Conservation (phyloP, 2,888 invertebrate genomes). For the Steinernema carpocapsae region DNA sequence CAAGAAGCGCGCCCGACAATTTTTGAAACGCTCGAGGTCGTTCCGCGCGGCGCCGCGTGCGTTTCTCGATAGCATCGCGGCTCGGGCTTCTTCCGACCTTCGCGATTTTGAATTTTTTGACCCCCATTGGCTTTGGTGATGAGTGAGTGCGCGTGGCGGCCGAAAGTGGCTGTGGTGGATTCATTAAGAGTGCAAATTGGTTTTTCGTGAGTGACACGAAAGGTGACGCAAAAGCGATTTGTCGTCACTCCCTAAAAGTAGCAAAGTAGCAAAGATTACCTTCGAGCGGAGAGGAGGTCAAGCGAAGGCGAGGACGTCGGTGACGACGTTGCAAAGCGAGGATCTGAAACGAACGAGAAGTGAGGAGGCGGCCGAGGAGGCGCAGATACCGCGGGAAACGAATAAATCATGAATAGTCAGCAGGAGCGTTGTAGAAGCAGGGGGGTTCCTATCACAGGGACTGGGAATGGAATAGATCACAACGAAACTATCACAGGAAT, state of each 20-base stretch:
- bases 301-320: neutral
- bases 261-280: neutral
- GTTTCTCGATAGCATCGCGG: conserved; percentile 25
- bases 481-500: too few relatives aligned
- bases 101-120: conserved; percentile 20
- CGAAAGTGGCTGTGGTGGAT: conserved; percentile 10
- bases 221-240: neutral
- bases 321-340: too few relatives aligned
- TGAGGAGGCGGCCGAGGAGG: neutral
- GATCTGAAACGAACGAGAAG: too few relatives aligned
- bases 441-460: too few relatives aligned
- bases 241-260: neutral
- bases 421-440: too few relatives aligned
- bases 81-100: conserved; percentile 21
- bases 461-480: too few relatives aligned
- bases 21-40: conserved; percentile 31
- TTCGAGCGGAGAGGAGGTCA: neutral
- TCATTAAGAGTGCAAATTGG: conserved; percentile 32
- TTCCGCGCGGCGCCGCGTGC: conserved; percentile 9
- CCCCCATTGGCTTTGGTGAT: neutral
- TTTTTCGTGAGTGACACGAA: conserved; percentile 24
- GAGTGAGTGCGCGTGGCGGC: conserved; percentile 14
- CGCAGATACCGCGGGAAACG: neutral
- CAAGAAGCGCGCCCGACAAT: conserved; percentile 7
- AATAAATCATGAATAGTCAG: too few relatives aligned